phyloP scores from a whole-genome alignment of 2,888 invertebrate species.

The Orchesella flavescens region DNA sequence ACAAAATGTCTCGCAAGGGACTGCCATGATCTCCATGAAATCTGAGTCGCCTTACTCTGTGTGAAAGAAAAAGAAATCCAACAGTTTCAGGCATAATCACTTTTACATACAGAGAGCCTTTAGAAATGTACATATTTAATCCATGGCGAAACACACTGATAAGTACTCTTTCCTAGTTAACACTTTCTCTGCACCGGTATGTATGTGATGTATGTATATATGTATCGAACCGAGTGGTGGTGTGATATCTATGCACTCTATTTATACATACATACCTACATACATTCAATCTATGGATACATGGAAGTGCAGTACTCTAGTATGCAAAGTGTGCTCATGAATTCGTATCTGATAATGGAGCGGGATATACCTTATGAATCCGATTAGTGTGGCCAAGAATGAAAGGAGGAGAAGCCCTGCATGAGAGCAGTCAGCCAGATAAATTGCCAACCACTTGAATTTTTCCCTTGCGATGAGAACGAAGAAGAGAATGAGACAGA shows the following conservation, averaged over 20 bases:
- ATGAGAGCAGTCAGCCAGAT: constrained; percentile 92
- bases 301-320: too few relatives aligned
- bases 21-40: constrained; percentile 94
- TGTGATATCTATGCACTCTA: too few relatives aligned
- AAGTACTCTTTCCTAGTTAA: constrained; percentile 5
- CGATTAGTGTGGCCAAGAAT: constrained; percentile 90
- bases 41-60: constrained; percentile 89
- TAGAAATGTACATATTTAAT: constrained; percentile 23
- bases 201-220: too few relatives aligned
- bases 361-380: constrained; percentile 84
- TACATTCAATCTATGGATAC: too few relatives aligned
- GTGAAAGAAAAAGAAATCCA: constrained; percentile 72
- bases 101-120: constrained; percentile 3
- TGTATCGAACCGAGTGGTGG: too few relatives aligned
- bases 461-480: constrained; percentile 91
- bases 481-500: constrained; percentile 95
- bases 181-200: not conserved
- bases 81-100: constrained; percentile 46
- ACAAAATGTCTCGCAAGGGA: constrained; percentile 90
- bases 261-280: too few relatives aligned
- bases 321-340: not conserved
- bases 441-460: constrained; percentile 88
- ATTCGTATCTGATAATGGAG: not conserved
- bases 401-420: constrained; percentile 90
- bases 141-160: not conserved